phyloP scores from a whole-genome alignment of 2,797 vertebrate genomes.

The Syngnathus acus region DNA sequence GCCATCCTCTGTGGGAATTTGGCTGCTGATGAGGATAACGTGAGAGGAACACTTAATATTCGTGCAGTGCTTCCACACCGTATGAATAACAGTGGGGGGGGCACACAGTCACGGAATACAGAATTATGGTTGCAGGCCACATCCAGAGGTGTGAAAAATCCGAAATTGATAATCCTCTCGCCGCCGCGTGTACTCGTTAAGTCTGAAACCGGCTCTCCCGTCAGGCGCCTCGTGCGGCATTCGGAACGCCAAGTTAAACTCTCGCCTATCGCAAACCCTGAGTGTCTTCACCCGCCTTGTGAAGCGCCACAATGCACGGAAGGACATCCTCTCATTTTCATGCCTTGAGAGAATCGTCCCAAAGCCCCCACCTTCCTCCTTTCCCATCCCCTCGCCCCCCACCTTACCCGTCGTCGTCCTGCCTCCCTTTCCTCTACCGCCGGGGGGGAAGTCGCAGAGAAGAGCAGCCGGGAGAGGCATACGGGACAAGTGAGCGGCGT shows the following conservation, averaged over 20 bases:
- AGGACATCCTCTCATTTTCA: conserved; percentile 70
- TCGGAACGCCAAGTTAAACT: background rate
- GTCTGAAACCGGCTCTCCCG: background rate
- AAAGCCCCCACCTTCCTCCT: conserved; percentile 6
- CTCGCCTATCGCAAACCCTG: background rate
- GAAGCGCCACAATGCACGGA: conserved; percentile 55
- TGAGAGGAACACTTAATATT: background rate
- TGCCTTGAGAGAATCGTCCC: conserved; percentile 42
- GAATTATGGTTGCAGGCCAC: background rate
- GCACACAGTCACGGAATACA: background rate
- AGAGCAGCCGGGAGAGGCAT: conserved; percentile 67
- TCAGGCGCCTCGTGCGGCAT: background rate
- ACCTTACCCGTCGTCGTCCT: conserved; percentile 14
- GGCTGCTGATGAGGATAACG: background rate
- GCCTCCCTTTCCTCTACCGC: conserved; percentile 41
- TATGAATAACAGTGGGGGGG: background rate
- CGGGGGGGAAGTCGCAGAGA: conserved; percentile 78
- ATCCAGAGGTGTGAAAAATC: background rate
- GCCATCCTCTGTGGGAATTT: background rate
- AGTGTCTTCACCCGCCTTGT: background rate
- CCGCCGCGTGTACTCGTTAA: background rate
- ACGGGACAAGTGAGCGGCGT: conserved; percentile 11
- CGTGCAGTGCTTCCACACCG: background rate
- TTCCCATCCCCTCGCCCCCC: conserved; percentile 5
- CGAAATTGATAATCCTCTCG: background rate